Base-by-base conservation (phyloP, 30 jellyfish, hydroid and myxozoan genomes). In the Hydractinia echinata region DNA sequence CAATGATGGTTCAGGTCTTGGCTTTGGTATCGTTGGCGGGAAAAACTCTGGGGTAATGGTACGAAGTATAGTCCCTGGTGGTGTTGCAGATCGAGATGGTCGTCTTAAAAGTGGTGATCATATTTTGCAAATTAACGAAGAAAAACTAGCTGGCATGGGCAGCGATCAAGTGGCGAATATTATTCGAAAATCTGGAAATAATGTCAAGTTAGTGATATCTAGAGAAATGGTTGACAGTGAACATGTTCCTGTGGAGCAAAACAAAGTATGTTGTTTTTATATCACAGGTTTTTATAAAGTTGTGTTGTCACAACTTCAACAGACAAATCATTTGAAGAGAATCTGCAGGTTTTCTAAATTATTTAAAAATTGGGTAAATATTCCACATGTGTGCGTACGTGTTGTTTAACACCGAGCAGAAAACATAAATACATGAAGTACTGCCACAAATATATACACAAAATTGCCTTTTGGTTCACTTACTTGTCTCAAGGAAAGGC, bases 11-110 rank as follows among this genome's bases (percentile, higher is more conserved):
- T 86, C 96, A 10, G 96, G 96, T 50, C 86, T 92, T 55, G 98
- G 98, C 5, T 92, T 92, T 76, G 98, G 98, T 16, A 92, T 92
- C 14, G 88, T 87, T 67, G 98, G 98, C 51, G 96, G 98, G 44
- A 92, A 84, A 83, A 83, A 58, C 71, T 60, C 98, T 30, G 98
- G 98, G 54, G 98, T 92, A 4, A 79, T 92, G 51, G 96, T 92
- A 53, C 84, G 91, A 68, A 86, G 95, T 51, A 92, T 92, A 73
- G 86, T 92, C 49, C 95, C 96, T 4, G 95, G 76, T 77, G 85
- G 85, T 5, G 85, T 77, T 21, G 85, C 85, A 14, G 85, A 77
- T 60, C 50, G 85, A 89, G 98, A 92, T 92, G 98, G 98, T 4
- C 87, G 95, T 56, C 81, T 92, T 81, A 83, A 58, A 76, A 78